Base-by-base conservation (phyloP, 2,888 invertebrate genomes). In the Lamellibrachia satsuma region DNA sequence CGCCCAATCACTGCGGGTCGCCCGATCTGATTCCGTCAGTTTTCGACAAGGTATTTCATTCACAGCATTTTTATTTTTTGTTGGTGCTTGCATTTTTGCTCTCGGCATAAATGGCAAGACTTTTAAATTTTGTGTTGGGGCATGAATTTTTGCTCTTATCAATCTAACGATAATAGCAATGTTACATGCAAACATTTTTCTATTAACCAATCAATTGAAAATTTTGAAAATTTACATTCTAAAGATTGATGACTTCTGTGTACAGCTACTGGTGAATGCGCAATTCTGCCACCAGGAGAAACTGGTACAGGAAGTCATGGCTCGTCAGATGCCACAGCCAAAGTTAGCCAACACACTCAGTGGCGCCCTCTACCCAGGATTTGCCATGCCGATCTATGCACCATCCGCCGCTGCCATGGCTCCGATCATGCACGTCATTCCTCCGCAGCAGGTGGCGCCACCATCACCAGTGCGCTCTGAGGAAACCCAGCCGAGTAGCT, bases 361-460 rank as follows among this genome's bases (percentile, higher is more conserved):
- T 75, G 55, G 27, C n/a, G 91, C 91, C 11, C 91, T 91, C 57
- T 91, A 91, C n/a, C 52, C 91, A 6, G 52, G 91, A 91, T 91
- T 52, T 15, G 52, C 91, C 52, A 52, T 91, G 52, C 91, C 91
- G 39, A 91, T 39, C 91, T 91, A 91, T 15, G 91, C 57, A 15
- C 91, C 91, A 22, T 39, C 91, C 52, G 91, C 57, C 39, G 91
- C 91, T 2, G 91, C 91, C 57, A 91, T 91, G 91, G 91, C 91
- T 22, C 91, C 91, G 11, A 91, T 91, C 15, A 91, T 91, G 91
- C 91, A 91, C 51, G 22, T 75, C 11, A 75, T 75, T 75, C 75
- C 75, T 15, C 75, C 75, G 3, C 75, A 75, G n/a, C 75, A 75
- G 75, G 22, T 75, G 75, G 75, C 75, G 22, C 75, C 75, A 75